Conservation (phyloP, 1,140 invertebrate species). For the Kradibia gibbosae region DNA sequence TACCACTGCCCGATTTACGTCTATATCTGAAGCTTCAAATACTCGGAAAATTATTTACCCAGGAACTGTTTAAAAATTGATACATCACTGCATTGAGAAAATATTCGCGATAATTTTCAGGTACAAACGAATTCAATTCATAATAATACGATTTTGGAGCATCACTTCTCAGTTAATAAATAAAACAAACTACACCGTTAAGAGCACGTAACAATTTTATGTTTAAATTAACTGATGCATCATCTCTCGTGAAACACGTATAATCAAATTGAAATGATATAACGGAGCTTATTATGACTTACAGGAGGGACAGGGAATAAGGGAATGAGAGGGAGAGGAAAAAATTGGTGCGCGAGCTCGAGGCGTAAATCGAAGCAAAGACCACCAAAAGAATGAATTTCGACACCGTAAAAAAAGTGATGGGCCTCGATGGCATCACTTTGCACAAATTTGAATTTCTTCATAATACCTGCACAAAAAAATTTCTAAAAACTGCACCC, state of each 20-base stretch:
- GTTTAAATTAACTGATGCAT: conserved; percentile 22
- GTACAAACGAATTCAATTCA: conserved; percentile 8
- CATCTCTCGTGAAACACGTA: conserved; percentile 11
- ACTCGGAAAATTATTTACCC: background rate
- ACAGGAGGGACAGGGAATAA: background rate
- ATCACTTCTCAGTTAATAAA: conserved; percentile 15
- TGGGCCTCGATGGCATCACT: background rate
- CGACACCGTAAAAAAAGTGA: background rate
- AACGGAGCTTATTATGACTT: conserved; percentile 23
- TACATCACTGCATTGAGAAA: background rate
- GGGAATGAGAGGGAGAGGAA: background rate
- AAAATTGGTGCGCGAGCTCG: background rate
- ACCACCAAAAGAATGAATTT: conserved; percentile 1
- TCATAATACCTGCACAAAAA: background rate
- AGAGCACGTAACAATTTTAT: conserved; percentile 22
- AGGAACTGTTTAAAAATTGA: background rate
- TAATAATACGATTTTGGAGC: background rate
- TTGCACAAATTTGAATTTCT: background rate
- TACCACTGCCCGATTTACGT: background rate
- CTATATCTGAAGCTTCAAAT: background rate
- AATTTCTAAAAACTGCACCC: conserved; percentile 4
- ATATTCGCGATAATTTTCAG: background rate
- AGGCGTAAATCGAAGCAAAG: conserved; percentile 1
- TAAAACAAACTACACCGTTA: conserved; percentile 4
- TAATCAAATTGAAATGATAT: conserved; percentile 23